Base-by-base conservation (phyloP, 2,888 invertebrate genomes). In the Eurytoma adleriae region DNA sequence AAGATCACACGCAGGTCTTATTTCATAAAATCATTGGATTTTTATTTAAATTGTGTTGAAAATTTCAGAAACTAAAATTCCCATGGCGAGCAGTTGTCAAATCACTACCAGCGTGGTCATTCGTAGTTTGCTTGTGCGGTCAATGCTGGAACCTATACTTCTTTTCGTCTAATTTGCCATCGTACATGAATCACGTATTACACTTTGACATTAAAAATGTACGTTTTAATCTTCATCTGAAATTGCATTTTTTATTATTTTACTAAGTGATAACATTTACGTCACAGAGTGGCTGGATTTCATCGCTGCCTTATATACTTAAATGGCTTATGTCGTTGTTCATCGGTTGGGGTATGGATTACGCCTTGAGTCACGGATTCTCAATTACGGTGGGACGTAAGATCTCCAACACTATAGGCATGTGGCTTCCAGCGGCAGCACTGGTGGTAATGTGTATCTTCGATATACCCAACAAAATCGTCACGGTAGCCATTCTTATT, bases 231-330 rank as follows among this genome's bases (percentile, higher is more conserved):
- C 40, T 40, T 40, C 7, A 40, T 40, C 7, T 4, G 7, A 7
- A 5, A 40, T 40, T 40, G 3, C 7, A 40, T 40, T 40, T 40
- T 4, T 0, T 7, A 7, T 40, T 0, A 0, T 5, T 40, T 40
- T 40, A 40, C 40, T 59, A 59, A 59, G 2, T 59, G 18, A 59
- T 18, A 12, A 2, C 7, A 12, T 20, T 20, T 20, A 61, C 24
- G 69, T 83, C 82, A 48, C 81, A 92, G 84, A 92, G 92, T 84
- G 92, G 92, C 0, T 50, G 91, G 16, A 87, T 92, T 14, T 92
- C 93, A 1, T 92, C 93, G 0, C 83, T 93, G 16, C 93, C 93
- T 3, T 93, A 93, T 84, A 88, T 93, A 24, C 90, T 88, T 1
- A 92, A 92, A 92, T 92, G 92, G 89, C 68, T 93, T 0, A 84